phyloP scores from a whole-genome alignment of 2,888 invertebrate genomes.

The Cheilosia pagana region DNA sequence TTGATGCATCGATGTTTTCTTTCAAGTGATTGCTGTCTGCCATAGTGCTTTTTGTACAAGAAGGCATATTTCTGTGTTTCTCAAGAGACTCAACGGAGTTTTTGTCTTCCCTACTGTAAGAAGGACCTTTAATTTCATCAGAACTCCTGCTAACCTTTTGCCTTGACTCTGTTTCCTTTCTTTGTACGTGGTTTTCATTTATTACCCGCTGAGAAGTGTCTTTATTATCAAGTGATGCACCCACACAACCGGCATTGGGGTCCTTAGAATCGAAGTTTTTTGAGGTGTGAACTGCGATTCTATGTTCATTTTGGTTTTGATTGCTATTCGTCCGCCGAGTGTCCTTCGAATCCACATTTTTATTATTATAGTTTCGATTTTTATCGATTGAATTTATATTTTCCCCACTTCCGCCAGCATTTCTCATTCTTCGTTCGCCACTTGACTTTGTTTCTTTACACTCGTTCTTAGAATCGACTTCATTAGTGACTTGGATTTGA shows the following conservation, averaged over 20 bases:
- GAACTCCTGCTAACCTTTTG: neutral
- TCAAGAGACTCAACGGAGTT: neutral
- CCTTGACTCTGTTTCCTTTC: neutral
- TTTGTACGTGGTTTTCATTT: neutral
- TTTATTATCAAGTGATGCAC: neutral
- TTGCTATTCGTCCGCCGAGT: neutral
- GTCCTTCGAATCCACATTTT: neutral
- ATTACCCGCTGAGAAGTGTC: neutral
- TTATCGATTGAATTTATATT: neutral
- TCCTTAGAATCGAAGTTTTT: too few species aligned
- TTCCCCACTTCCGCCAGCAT: neutral
- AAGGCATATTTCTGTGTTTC: neutral
- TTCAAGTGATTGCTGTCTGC: neutral
- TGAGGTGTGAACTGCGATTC: neutral
- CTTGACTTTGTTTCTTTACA: too few species aligned
- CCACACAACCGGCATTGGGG: too few species aligned
- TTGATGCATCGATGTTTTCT: slow-evolving; percentile 13
- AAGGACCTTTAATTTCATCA: neutral
- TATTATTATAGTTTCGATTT: neutral
- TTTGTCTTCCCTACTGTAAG: neutral
- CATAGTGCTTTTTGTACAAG: neutral
- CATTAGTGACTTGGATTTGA: too few species aligned
- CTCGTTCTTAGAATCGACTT: too few species aligned
- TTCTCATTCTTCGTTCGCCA: neutral
- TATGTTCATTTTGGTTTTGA: neutral